Base-by-base conservation (phyloP, 2,888 invertebrate genomes). In the Drosophila kambysellisi region DNA sequence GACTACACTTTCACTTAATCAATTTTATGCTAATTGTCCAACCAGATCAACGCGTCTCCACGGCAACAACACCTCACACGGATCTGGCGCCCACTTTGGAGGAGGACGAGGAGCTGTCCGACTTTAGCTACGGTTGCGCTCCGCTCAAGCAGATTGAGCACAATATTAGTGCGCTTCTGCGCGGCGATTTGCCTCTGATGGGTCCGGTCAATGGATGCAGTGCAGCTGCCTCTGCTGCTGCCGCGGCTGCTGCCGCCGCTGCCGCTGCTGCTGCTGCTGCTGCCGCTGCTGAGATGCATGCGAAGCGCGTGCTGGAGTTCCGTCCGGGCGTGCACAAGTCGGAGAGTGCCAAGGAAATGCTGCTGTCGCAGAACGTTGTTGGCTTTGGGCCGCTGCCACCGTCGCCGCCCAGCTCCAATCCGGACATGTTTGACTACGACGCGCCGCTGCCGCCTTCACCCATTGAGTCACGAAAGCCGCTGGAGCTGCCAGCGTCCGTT, bases 381-480 rank as follows among this genome's bases (percentile, higher is more conserved):
- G 87, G 83, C 59, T 91, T 93, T 70, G 93, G 93, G 17, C 93
- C 93, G 20, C 78, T 93, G 76, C 93, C 93, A 61, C 93, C 93
- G 59, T 93, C 93, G 61, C 93, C 93, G 66, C 93, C 93, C 39
- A 86, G 89, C 59, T 91, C 91, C n/a, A 90, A 91, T 82, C 88
- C 89, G 48, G 91, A 91, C 73, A 59, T 88, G 50, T 89, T 89
- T 65, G 92, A 91, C 58, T 91, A 92, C 56, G 92, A 92, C 81
- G 95, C 95, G 61, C 95, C 82, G 96, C 93, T 97, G 70, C 97
- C 97, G 11, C 97, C 97, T 0, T 97, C 97, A 0, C 97, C 97
- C 0, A 96, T 96, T 92, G 97, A 93, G 75, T 85, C 73, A 58
- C 88, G 75, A 60, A 84, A 69, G 96, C 96, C 70, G 95, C 96